Evolutionary conservation across 2,797 vertebrate genomes (phyloP), one percentile per base, ranked within the genome.

Genomic region (Pogoniulus pusillus): DNA sequence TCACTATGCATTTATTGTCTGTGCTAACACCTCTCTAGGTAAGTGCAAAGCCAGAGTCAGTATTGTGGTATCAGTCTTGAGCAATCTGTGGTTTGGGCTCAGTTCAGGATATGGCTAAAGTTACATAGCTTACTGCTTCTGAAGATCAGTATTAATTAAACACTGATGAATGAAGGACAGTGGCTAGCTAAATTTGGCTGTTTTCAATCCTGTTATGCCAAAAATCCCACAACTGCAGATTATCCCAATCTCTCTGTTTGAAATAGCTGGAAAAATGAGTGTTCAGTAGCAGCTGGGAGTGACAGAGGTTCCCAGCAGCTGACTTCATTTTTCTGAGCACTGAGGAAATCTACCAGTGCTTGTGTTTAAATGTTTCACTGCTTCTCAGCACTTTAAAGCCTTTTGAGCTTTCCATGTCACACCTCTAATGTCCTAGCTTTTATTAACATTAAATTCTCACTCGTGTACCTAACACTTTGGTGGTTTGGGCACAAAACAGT

Each of bases 1-100:
- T 12, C 35, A 19, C 15, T 62, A 1, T 57, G 12, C n/a, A 7
- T 57, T 3, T 55, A 30, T 77, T 64, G 82, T 55, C 12, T 69
- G 19, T 43, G 13, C 16, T 79, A 39, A 32, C 17, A 32, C 8
- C 39, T 80, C 29, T 82, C 13, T 64, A 0, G 53, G 26, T 45
- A 53, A 77, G 58, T n/a, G 29, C 0, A 2, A 68, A 23, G 45
- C 29, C 63, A 19, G 43, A 75, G 43, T 72, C 71, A 53, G 19
- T 41, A 10, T 55, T 1, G 0, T 69, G 45, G 5, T 73, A 26
- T 0, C 0, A 0, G 0, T 80, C 66, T 64, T 66, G 35, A n/a
- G 13, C 45, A 70, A 0, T 58, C 19, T 64, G 55, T 75, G 68
- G 7, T 82, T 87, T 87, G 37, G 66, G 32, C 12, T 91, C 83